phyloP scores from a whole-genome alignment of 1,140 invertebrate species.

The Drosophila pachea region DNA sequence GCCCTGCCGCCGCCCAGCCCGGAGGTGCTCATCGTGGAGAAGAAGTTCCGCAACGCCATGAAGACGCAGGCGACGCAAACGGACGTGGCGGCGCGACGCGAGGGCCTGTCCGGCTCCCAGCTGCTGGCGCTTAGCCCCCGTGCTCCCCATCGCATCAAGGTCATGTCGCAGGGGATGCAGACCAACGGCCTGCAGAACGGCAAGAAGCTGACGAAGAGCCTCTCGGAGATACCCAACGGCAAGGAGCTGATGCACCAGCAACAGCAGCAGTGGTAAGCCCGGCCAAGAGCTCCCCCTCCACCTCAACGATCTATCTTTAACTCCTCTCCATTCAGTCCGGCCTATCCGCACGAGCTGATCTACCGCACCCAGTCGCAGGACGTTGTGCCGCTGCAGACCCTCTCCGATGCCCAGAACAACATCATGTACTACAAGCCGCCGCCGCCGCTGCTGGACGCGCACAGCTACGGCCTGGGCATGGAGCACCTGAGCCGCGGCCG shows the following conservation, averaged over 20 bases:
- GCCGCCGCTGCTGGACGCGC: slow-evolving; percentile 58
- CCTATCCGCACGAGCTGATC: slow-evolving; percentile 85
- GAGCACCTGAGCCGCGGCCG: slow-evolving; percentile 56
- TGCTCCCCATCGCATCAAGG: slow-evolving; percentile 86
- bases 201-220: slow-evolving; percentile 89
- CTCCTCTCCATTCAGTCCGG: slow-evolving; percentile 10
- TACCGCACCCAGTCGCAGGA: slow-evolving; percentile 91
- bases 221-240: slow-evolving; percentile 84
- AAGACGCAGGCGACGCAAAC: slow-evolving; percentile 96
- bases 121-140: slow-evolving; percentile 88
- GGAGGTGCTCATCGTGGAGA: slow-evolving; percentile 81
- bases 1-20: slow-evolving; percentile 61
- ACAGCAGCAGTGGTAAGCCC: slow-evolving; percentile 31
- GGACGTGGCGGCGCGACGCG: slow-evolving; percentile 82
- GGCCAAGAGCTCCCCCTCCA: too few relatives aligned
- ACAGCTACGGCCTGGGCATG: slow-evolving; percentile 64
- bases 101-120: slow-evolving; percentile 84
- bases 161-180: slow-evolving; percentile 93
- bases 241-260: slow-evolving; percentile 49
- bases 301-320: too few relatives aligned
- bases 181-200: slow-evolving; percentile 88
- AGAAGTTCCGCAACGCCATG: slow-evolving; percentile 91
- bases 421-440: slow-evolving; percentile 75
- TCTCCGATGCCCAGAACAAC: slow-evolving; percentile 71
- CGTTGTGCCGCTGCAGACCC: slow-evolving; percentile 53